Percentiles rank a stretch among this genome's conserved stretches.
phyloP scores from a whole-genome alignment of 2,888 invertebrate genomes.

The Andrena bicolor region DNA sequence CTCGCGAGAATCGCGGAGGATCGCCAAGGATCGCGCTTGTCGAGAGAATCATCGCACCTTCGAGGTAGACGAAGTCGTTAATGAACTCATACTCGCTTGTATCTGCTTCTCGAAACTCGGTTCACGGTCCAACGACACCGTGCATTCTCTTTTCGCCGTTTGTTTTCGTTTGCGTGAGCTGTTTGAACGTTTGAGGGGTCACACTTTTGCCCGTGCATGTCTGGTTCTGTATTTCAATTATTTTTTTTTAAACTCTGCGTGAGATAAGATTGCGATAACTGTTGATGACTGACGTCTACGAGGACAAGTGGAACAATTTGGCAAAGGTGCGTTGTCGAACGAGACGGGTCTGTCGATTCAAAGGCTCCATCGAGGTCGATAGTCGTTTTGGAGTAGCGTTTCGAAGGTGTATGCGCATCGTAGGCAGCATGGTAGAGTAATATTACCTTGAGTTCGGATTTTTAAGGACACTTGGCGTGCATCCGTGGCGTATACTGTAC shows the following conservation, averaged over 20 bases:
- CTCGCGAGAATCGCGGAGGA: conserved; percentile 16
- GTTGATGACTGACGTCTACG: conserved; percentile 12
- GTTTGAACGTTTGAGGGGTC: conserved; percentile 30
- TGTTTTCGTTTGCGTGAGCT: conserved; percentile 43
- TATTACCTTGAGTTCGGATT: conserved; percentile 7
- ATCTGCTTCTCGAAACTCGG: conserved; percentile 26
- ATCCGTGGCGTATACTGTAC: conserved; percentile 30
- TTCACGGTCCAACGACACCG: conserved; percentile 2
- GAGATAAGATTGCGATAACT: conserved; percentile 18
- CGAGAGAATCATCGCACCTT: conserved; percentile 22
- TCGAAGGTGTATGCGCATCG: conserved; percentile 27
- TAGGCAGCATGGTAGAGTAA: conserved; percentile 46
- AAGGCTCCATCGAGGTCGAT: conserved; percentile 12
- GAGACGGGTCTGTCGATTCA: conserved; percentile 15
- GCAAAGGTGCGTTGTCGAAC: conserved; percentile 41
- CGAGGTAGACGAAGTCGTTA: conserved; percentile 47
- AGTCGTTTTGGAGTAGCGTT: conserved; percentile 20
- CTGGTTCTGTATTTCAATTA: conserved; percentile 18
- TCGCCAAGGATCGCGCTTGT: conserved; percentile 50
- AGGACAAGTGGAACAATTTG: conserved; percentile 32
- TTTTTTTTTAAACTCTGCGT: conserved; percentile 27
- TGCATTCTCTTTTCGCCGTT: conserved; percentile 5
- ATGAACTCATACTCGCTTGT: conserved; percentile 12
- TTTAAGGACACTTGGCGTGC: conserved; percentile 17
- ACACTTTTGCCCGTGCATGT: conserved; percentile 58